Conservation (phyloP, 2,888 invertebrate species). For the Hydraecia micacea region DNA sequence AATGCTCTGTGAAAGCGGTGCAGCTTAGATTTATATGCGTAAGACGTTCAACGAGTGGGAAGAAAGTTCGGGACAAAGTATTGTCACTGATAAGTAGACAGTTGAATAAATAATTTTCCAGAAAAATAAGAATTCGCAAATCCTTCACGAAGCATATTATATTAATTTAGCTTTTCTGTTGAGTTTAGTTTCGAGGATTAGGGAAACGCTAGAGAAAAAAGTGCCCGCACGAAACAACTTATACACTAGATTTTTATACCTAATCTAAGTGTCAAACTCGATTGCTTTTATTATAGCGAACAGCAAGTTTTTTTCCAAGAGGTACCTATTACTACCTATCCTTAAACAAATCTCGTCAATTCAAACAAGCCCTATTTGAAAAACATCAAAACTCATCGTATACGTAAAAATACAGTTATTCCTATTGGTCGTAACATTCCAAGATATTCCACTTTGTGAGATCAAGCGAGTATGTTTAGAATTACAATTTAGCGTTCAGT, state of each 20-base stretch:
- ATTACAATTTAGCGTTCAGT: conserved; percentile 63
- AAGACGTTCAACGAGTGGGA: conserved; percentile 60
- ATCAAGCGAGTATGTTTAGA: conserved; percentile 60
- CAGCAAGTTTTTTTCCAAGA: not conserved
- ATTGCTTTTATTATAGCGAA: not conserved
- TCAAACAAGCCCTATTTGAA: not conserved
- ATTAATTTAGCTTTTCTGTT: not conserved
- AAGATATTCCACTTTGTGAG: conserved; percentile 52
- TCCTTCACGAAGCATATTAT: not conserved
- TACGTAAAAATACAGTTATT: conserved; percentile 32
- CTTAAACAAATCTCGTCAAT: not conserved
- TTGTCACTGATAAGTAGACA: conserved; percentile 19
- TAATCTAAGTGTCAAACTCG: not conserved
- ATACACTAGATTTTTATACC: not conserved
- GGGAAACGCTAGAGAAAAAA: not conserved
- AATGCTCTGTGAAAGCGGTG: conserved; percentile 75
- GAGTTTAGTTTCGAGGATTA: not conserved
- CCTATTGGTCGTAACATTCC: conserved; percentile 53
- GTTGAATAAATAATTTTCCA: not conserved
- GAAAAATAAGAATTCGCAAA: not conserved
- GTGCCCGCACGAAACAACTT: not conserved
- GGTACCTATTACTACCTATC: not conserved
- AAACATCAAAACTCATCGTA: not conserved
- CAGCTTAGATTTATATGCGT: conserved; percentile 64
- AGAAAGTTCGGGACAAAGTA: conserved; percentile 48